These are phyloP conservation scores for Margaritifera margaritifera DNA, from an alignment of 2,888 invertebrate genomes.

Conservation along the genomic window DNA sequence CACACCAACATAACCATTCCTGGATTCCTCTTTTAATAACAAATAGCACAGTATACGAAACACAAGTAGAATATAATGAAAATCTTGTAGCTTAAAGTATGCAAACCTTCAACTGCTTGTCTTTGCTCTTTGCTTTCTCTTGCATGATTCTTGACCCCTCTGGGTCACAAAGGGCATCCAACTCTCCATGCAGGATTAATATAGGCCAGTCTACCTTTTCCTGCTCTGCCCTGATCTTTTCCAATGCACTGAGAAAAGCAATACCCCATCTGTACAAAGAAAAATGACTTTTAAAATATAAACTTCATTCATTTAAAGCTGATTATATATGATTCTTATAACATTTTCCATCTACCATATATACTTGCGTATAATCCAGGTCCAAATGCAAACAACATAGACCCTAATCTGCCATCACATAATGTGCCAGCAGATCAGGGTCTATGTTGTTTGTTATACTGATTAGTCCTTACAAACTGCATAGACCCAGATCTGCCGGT, in stretches of 20 bases:
- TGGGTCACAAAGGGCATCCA: conserved; percentile 67
- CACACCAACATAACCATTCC: too few relatives aligned
- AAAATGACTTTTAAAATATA: background rate
- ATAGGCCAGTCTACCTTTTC: conserved; percentile 66
- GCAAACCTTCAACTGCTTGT: conserved; percentile 68
- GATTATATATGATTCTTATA: background rate
- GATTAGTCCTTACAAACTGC: too few relatives aligned
- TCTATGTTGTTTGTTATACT: too few relatives aligned
- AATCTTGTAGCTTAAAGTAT: background rate
- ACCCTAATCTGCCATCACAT: too few relatives aligned
- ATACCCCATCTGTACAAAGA: conserved; percentile 59
- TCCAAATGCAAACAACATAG: too few relatives aligned
- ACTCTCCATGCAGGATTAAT: conserved; percentile 69
- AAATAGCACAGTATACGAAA: too few relatives aligned
- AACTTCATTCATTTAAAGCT: background rate
- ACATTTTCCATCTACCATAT: too few relatives aligned
- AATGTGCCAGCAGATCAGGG: too few relatives aligned
- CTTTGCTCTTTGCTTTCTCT: conserved; percentile 59
- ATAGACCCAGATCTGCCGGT: too few relatives aligned
- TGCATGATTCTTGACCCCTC: conserved; percentile 65
- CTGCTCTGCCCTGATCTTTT: conserved; percentile 57
- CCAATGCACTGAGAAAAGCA: conserved; percentile 55
- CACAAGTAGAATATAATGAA: too few relatives aligned
- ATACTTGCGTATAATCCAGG: too few relatives aligned
- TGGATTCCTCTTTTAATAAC: too few relatives aligned